Percentiles rank a stretch among this genome's conserved stretches.
Evolutionary conservation across 2,797 vertebrate species (phyloP).

Genomic region (Rhincodon typus): DNA sequence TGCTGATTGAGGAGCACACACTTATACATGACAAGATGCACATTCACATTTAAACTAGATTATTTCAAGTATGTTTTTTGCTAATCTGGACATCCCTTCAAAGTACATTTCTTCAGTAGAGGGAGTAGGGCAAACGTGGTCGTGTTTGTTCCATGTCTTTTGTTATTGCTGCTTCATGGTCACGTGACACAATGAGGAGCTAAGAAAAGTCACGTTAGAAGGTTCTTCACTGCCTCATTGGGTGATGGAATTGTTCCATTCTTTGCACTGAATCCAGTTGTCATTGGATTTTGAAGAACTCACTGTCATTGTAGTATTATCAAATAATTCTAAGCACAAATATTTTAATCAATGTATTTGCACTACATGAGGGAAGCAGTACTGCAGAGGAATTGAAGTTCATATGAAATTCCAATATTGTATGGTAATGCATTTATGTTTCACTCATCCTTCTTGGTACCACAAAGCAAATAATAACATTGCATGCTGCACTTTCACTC

Average conservation of each 20-base stretch:
- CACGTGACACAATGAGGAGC: neutral
- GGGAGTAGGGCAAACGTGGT: neutral
- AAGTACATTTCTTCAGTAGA: neutral
- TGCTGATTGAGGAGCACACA: neutral
- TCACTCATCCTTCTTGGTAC: neutral
- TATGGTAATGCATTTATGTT: neutral
- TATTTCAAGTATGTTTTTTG: neutral
- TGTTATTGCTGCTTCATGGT: neutral
- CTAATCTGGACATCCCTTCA: neutral
- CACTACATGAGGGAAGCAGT: too few relatives aligned
- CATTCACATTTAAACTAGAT: neutral
- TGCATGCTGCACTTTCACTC: neutral
- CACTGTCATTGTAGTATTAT: neutral
- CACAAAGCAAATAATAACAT: neutral
- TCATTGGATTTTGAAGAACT: neutral
- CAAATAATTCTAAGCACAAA: neutral
- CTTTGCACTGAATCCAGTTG: neutral
- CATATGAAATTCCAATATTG: neutral
- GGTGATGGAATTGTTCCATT: neutral
- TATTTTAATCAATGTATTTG: neutral
- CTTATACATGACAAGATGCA: neutral
- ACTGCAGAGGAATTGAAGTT: neutral
- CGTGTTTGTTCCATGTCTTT: neutral
- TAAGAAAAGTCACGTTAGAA: neutral
- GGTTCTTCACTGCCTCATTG: neutral